Base-by-base conservation (phyloP, 2,113 vertebrate genomes). In the Sander vitreus region DNA sequence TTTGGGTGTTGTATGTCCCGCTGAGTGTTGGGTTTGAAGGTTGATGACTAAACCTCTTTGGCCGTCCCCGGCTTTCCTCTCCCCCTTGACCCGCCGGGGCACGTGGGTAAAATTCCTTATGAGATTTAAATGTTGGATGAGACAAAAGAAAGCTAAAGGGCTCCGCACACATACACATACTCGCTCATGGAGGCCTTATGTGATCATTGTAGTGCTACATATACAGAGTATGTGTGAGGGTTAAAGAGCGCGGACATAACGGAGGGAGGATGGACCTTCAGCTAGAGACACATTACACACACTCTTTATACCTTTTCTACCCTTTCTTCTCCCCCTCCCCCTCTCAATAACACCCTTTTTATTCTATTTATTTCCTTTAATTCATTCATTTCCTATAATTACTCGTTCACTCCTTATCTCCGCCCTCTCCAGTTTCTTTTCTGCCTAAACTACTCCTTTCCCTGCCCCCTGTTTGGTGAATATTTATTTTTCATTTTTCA, bases 101-200 rank as follows among this genome's bases (percentile, higher is more conserved):
- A 92, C 76, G 73, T 92, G 85, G 86, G 78, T 83, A 87, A 39
- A 89, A 92, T 91, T 92, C 91, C 83, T 85, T n/a, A 57, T 27
- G 63, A 86, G 89, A 87, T 89, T 91, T 87, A 81, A 85, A 79
- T 65, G 64, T 81, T 36, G 72, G 82, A 88, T 74, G 85, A 85
- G 81, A 88, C 76, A 85, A 83, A 89, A 83, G 81, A 76, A 71
- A 73, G 55, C 48, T 23, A 65, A 21, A 47, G 36, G 45, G n/a
- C 73, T 51, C 1, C 18, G 8, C 76, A 9, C 68, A 25, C 77
- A 65, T n/a, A 19, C 21, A 68, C 2, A 73, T 43, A 73, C 53
- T 11, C 51, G 8, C 16, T 25, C 47, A 18, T 21, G 58, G 9
- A n/a, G 50, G 45, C 76, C 78, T 84, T 84, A 59, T 68, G 81